Evolutionary conservation across 2,113 vertebrate genomes (phyloP), one percentile per base, ranked within the genome.

Genomic region (Xiphorhynchus elegans): DNA sequence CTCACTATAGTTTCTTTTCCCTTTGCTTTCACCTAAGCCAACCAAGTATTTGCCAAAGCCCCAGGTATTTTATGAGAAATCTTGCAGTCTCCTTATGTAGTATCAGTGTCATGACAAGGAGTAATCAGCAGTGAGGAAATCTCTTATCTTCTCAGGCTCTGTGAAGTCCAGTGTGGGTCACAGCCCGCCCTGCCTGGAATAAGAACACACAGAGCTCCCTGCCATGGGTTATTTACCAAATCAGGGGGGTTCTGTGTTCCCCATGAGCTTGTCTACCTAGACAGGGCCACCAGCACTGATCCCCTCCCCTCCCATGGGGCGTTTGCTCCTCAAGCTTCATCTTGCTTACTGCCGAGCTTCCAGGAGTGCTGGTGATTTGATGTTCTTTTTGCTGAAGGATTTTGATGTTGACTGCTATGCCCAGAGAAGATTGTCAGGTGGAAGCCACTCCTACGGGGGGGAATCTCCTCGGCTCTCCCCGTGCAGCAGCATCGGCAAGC

Each of bases 391-490:
- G 47, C 96, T 84, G 67, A 90, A 99, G 98, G 99, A 99, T 53
- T 99, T 99, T 44, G 99, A 99, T 37, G 97, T 98, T 37, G 99
- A 99, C 86, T 99, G 98, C 88, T 99, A 98, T 4, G 95, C 99
- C n/a, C 99, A 99, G 97, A 98, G 99, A 77, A 98, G 99, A 39
- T 97, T 99, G 78, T 99, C 99, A 0, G 99, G 99, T 10, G 99
- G 99, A 88, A 99, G 99, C 96, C 99, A 99, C 95, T 99, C 99
- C 0, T 99, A 99, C 0, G 99, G 99, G 1, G 99, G 99, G 0
- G 99, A 99, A 79, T 99, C 99, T 6, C 99, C 99, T 12, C 99
- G 98, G 50, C 98, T 99, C 49, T 99, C 99, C 0, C 99, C 99
- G 0, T 99, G 99, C 98, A 99, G 98, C 97, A 99, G 99, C 98